Conservation (phyloP, 2,888 invertebrate species). For the Sceliomorpha sp. region DNA sequence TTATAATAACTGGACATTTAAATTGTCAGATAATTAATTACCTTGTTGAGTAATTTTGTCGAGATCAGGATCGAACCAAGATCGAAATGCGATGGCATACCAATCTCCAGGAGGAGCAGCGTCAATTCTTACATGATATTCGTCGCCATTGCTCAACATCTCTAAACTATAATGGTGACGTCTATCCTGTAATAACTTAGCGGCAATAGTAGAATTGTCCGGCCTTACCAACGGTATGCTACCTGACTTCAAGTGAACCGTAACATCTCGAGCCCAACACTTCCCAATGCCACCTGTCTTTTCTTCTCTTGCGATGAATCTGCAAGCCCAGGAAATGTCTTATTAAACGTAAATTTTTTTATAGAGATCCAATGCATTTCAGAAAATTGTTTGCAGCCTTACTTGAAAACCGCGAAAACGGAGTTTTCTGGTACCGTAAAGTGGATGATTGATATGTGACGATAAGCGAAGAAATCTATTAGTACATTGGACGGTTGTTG, state of each 20-base stretch:
- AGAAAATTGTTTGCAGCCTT: constrained; percentile 43
- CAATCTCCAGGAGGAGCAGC: constrained; percentile 89
- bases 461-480: constrained; percentile 82
- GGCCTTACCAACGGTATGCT: constrained; percentile 92
- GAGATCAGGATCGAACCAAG: constrained; percentile 87
- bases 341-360: too few species aligned
- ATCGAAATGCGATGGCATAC: constrained; percentile 89
- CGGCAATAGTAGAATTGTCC: constrained; percentile 89
- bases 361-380: constrained; percentile 5
- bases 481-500: constrained; percentile 81
- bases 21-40: too few species aligned
- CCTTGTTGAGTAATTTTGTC: constrained; percentile 89
- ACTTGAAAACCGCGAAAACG: constrained; percentile 80
- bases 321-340: too few species aligned
- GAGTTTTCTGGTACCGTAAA: constrained; percentile 82
- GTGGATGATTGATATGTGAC: constrained; percentile 83
- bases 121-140: constrained; percentile 83
- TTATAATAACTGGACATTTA: too few species aligned
- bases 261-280: constrained; percentile 84
- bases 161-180: constrained; percentile 83
- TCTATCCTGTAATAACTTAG: constrained; percentile 82
- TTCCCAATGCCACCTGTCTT: constrained; percentile 81
- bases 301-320: constrained; percentile 73
- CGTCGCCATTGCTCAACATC: constrained; percentile 84
- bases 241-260: constrained; percentile 88